These are phyloP conservation scores for Nycticebus coucang DNA, from an alignment of 2,113 vertebrate species.

Conservation along the genomic window DNA sequence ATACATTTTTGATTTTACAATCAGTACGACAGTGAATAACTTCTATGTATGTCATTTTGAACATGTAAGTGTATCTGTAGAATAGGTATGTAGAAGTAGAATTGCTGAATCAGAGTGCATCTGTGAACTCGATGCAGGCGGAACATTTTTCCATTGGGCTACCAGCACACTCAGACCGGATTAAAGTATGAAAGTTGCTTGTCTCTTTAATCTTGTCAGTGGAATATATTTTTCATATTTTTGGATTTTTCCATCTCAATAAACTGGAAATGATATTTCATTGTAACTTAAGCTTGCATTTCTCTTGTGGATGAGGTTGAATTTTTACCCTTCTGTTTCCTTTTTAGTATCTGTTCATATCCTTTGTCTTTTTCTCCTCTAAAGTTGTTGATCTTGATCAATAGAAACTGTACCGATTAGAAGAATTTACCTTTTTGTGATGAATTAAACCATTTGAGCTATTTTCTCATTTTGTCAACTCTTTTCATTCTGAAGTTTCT, in stretches of 20 bases:
- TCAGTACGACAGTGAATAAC: not conserved
- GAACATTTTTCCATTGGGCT: not conserved
- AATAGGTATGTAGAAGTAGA: not conserved
- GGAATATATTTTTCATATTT: conserved; percentile 25
- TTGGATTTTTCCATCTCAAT: not conserved
- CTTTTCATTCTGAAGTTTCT: not conserved
- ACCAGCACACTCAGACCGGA: not conserved
- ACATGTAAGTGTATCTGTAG: not conserved
- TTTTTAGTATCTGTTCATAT: not conserved
- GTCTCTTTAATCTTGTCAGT: not conserved
- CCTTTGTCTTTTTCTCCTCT: not conserved
- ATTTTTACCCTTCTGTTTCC: not conserved
- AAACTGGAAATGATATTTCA: not conserved
- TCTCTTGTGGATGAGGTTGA: not conserved
- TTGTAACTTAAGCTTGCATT: not conserved
- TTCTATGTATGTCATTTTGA: not conserved
- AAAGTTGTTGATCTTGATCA: not conserved
- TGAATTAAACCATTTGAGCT: not conserved
- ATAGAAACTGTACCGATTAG: not conserved
- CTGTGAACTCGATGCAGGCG: not conserved
- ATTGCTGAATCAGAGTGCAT: not conserved
- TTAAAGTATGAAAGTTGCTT: not conserved
- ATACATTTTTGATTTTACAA: conserved; percentile 12
- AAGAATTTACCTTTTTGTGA: not conserved
- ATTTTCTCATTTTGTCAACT: not conserved